Evolutionary conservation across 2,888 invertebrate species (phyloP), one percentile per base, ranked within the genome.

Genomic region (Drosophila mayaguana): DNA sequence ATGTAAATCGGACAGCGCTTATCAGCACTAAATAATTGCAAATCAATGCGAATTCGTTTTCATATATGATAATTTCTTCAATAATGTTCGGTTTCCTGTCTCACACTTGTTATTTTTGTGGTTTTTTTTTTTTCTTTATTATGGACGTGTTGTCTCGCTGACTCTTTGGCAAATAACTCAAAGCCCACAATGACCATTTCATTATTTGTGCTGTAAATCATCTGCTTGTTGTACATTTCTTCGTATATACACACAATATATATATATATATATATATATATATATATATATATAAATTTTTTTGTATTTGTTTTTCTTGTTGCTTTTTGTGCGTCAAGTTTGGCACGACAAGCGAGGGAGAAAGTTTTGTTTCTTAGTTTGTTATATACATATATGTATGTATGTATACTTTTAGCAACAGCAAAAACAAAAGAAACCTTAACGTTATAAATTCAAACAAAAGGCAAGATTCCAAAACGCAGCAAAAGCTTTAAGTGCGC

Each of bases 151-250:
- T 50, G 48, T 57, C 28, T 68, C 11, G 22, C 42, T 68, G 61
- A 60, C 46, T 67, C 74, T 72, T 78, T 61, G 56, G 77, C 87
- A 84, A 85, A 84, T 84, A 89, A 87, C 68, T 87, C 55, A 51
- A 75, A 70, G 61, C 54, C 72, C 68, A 69, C 73, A 76, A 80
- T 85, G 83, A 82, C 72, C 74, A 80, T 72, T 83, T 85, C 69
- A 71, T 75, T 78, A 67, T 71, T 84, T 76, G 65, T 71, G 79
- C 72, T 73, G 88, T 85, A 85, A 87, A 85, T 89, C 88, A 85
- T 83, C 83, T 70, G 89, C 81, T 87, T 83, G 81, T 84, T 88
- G 81, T 81, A 78, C 73, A 86, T 75, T 87, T 70, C 75, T 64
- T 69, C 55, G 55, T 54, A 54, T 51, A 54, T 57, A 64, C 43